These are phyloP conservation scores for Sardinella longiceps DNA, from an alignment of 2,797 vertebrate genomes.

Conservation along the genomic window DNA sequence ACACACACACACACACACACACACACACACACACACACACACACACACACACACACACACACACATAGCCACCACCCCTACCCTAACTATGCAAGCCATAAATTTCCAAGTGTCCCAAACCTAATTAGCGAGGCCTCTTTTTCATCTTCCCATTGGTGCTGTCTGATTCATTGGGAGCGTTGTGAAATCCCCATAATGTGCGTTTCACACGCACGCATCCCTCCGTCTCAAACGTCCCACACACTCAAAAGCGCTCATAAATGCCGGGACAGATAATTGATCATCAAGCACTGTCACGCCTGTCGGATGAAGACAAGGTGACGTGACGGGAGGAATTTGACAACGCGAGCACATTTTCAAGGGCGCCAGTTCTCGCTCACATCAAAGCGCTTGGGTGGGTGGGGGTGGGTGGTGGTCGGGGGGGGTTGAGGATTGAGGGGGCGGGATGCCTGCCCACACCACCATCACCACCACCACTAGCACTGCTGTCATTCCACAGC, in stretches of 20 bases:
- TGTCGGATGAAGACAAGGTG: slow-evolving; percentile 25
- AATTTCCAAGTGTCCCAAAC: slow-evolving; percentile 59
- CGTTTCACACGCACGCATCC: slow-evolving; percentile 54
- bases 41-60: slow-evolving; percentile 18
- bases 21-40: slow-evolving; percentile 42
- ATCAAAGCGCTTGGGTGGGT: slow-evolving; percentile 54
- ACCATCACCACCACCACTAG: neutral
- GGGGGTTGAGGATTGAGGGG: slow-evolving; percentile 37
- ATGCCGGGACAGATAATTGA: slow-evolving; percentile 55
- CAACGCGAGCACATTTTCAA: slow-evolving; percentile 62
- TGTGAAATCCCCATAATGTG: slow-evolving; percentile 52
- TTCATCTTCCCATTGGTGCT: slow-evolving; percentile 61
- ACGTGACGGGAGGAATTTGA: slow-evolving; percentile 43
- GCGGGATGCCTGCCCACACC: slow-evolving; percentile 14
- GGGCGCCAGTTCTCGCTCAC: slow-evolving; percentile 49
- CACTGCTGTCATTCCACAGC: neutral
- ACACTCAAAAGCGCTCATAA: neutral
- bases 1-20: slow-evolving; percentile 34
- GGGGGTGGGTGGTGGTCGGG: neutral
- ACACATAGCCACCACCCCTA: neutral
- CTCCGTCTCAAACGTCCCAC: slow-evolving; percentile 16
- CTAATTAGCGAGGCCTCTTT: slow-evolving; percentile 63
- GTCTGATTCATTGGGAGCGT: slow-evolving; percentile 67
- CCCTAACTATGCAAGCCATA: slow-evolving; percentile 44
- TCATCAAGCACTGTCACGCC: slow-evolving; percentile 53